Percentiles rank a stretch among this genome's conserved stretches.
phyloP scores from a whole-genome alignment of 2,113 vertebrate genomes.

The Plecotus auritus region DNA sequence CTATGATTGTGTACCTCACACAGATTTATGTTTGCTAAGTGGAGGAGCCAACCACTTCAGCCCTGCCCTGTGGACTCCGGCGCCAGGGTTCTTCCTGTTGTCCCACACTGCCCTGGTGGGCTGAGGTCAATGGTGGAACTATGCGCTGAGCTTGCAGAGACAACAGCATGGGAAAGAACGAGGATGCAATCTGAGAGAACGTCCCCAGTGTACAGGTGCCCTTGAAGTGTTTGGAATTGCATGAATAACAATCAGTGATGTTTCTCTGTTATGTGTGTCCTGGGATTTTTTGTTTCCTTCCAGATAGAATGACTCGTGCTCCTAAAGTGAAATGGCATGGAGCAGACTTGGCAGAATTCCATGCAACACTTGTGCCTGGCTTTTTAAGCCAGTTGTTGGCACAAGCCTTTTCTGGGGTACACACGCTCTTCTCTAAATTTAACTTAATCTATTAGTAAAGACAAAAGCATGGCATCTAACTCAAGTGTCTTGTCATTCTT shows the following conservation, averaged over 20 bases:
- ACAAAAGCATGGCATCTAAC: neutral
- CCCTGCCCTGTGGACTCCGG: accelerated
- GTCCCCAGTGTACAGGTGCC: neutral
- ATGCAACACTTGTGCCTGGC: neutral
- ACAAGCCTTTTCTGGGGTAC: neutral
- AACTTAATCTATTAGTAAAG: neutral
- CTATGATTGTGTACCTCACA: neutral
- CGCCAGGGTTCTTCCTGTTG: neutral
- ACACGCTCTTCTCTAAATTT: neutral
- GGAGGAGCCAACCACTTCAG: neutral
- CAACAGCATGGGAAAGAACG: neutral
- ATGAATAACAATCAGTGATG: neutral
- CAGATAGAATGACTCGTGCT: neutral
- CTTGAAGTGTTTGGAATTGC: neutral
- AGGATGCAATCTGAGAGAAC: neutral
- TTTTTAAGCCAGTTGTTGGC: neutral
- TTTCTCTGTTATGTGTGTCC: neutral
- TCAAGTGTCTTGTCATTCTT: neutral
- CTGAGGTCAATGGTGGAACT: neutral
- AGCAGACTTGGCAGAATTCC: neutral
- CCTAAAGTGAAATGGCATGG: neutral
- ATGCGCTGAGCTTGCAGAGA: neutral
- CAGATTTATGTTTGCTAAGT: neutral
- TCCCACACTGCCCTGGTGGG: too few relatives aligned
- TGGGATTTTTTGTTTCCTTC: neutral